Base-by-base conservation (phyloP, 2,888 invertebrate genomes). In the Cheiracanthium punctorium region DNA sequence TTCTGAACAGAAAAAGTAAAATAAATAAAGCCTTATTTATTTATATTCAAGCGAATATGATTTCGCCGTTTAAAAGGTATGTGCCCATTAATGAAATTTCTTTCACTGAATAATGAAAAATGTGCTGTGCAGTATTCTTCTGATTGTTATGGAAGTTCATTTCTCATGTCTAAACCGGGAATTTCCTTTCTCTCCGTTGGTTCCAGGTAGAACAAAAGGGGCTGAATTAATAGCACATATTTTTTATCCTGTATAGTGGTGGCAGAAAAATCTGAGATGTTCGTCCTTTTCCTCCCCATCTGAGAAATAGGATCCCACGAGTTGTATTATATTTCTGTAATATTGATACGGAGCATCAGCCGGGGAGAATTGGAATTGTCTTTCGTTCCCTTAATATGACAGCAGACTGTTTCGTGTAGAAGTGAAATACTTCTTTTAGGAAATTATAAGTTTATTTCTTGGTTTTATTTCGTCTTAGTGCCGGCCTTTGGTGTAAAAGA, bases 141-240 rank as follows among this genome's bases (percentile, higher is more conserved):
- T 75, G 75, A 75, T 75, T 75, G 75, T 75, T 75, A 64, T 75
- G 37, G 37, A 65, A 75, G 75, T 75, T 64, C 64, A 65, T 75
- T 33, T 75, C 71, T n/a, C 32, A 37, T 28, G 33, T 32, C 33
- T 33, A 33, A 69, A 69, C 33, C n/a, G n/a, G 20, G 8, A 33
- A 30, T 32, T 69, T 69, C 67, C 8, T 69, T 10, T 52, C 14
- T 43, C 58, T 8, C 32, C 74, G 10, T 48, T 29, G 28, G 74
- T 58, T 64, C 24, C 75, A 65, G 75, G 64, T 64, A 65, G 33
- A 75, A 75, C 75, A 75, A 75, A 75, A 37, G 64, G 33, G 30
- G 20, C 58, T 33, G 75, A 65, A 64, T 75, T 75, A 37, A 75
- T 75, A 58, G 75, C 33, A 8, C 37, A 14, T 33, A 30, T 33